Percentiles rank a stretch among this genome's conserved stretches.
Conservation (phyloP, 2,113 vertebrate species). For the Petaurus breviceps region DNA sequence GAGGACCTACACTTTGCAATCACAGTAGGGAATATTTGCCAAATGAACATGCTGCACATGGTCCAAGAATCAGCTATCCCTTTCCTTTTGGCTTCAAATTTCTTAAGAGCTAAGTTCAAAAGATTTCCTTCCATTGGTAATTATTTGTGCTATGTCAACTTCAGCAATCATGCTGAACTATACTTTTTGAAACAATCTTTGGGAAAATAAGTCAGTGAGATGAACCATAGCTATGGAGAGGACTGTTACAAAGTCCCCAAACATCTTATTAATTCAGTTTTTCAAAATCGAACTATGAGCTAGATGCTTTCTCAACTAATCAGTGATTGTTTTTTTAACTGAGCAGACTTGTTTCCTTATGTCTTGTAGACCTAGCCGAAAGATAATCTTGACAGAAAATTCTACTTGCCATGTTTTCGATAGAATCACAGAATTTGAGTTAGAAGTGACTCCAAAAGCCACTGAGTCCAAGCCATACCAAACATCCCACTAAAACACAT, state of each 20-base stretch:
- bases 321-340: background rate
- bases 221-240: background rate
- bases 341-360: background rate
- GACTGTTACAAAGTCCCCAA: background rate
- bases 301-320: constrained; percentile 15
- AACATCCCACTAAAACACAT: background rate
- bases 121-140: background rate
- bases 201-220: background rate
- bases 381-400: background rate
- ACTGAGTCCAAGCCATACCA: background rate
- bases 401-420: background rate
- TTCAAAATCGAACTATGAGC: background rate
- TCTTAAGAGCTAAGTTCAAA: background rate
- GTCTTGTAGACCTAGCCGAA: background rate
- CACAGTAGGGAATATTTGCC: background rate
- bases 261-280: constrained; percentile 5
- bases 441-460: background rate
- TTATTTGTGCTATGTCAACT: background rate
- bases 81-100: background rate
- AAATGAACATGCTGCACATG: background rate
- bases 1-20: background rate
- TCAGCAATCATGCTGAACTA: background rate
- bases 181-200: background rate
- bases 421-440: background rate
- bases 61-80: background rate